phyloP scores from a whole-genome alignment of 2,797 vertebrate species.

The Vireo griseus region DNA sequence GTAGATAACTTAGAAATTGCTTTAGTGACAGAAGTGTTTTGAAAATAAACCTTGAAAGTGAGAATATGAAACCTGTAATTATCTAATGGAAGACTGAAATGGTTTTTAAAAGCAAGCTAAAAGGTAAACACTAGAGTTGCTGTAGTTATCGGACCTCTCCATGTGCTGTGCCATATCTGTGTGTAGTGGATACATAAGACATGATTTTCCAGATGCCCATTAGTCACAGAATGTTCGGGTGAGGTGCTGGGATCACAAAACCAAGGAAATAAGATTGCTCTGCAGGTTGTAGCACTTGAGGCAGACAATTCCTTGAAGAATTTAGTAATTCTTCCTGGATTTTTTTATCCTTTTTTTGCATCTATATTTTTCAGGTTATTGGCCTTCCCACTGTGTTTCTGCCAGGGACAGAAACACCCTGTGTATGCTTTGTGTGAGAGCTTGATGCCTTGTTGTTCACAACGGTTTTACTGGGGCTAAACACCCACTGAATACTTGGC shows the following conservation, averaged over 20 bases:
- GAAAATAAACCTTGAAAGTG: slow-evolving; percentile 45
- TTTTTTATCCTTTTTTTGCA: not conserved
- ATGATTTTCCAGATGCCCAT: not conserved
- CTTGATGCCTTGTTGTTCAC: not conserved
- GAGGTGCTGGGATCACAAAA: not conserved
- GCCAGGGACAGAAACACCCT: not conserved
- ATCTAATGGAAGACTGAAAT: not conserved
- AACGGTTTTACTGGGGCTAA: not conserved
- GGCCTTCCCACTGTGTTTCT: not conserved
- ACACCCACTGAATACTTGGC: not conserved
- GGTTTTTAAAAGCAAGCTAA: not conserved
- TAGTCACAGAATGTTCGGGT: not conserved
- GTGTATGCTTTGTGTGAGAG: fast-evolving
- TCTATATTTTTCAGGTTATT: not conserved
- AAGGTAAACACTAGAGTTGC: not conserved
- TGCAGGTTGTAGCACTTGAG: not conserved
- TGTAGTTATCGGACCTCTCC: not conserved
- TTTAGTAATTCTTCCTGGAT: not conserved
- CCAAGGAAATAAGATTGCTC: not conserved
- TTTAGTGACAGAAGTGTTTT: slow-evolving; percentile 34
- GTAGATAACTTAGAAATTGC: slow-evolving; percentile 10
- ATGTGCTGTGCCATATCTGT: not conserved
- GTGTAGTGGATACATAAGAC: fast-evolving
- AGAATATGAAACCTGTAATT: slow-evolving; percentile 13
- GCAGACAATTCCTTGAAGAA: not conserved